Evolutionary conservation across 2,888 invertebrate genomes (phyloP).

Genomic region (Linnaemya tessellans): DNA sequence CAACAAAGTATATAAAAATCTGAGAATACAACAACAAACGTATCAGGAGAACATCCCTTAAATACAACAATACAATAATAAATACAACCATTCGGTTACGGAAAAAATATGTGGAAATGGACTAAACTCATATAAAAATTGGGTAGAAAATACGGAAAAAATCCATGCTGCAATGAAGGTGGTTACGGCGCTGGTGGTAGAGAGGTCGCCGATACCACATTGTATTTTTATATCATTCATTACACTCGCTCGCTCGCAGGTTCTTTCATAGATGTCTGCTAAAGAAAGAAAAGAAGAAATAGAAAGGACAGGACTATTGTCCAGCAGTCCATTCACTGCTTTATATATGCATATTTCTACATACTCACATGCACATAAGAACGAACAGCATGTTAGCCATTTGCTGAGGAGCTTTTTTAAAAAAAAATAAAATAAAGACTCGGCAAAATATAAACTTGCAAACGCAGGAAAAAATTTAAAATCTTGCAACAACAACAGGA

Average conservation of each 20-base stretch:
- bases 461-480: constrained; percentile 12
- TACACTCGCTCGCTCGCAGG: constrained; percentile 55
- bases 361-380: not conserved
- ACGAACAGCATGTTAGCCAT: constrained; percentile 30
- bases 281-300: constrained; percentile 62
- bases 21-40: constrained; percentile 59
- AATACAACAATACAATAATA: constrained; percentile 64
- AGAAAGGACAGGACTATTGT: constrained; percentile 62
- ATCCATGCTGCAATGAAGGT: constrained; percentile 21
- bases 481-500: constrained; percentile 36
- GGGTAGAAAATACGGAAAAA: constrained; percentile 48
- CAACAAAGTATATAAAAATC: constrained; percentile 67
- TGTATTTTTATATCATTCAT: constrained; percentile 50
- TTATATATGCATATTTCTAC: not conserved
- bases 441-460: not conserved
- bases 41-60: constrained; percentile 69
- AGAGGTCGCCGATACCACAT: constrained; percentile 21
- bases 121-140: constrained; percentile 58
- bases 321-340: constrained; percentile 50
- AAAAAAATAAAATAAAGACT: too few relatives aligned
- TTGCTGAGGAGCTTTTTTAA: constrained; percentile 25
- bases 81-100: constrained; percentile 56
- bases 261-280: constrained; percentile 57
- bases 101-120: constrained; percentile 58
- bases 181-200: not conserved